Conservation (phyloP, 2,797 vertebrate genomes). For the Furcifer pardalis region DNA sequence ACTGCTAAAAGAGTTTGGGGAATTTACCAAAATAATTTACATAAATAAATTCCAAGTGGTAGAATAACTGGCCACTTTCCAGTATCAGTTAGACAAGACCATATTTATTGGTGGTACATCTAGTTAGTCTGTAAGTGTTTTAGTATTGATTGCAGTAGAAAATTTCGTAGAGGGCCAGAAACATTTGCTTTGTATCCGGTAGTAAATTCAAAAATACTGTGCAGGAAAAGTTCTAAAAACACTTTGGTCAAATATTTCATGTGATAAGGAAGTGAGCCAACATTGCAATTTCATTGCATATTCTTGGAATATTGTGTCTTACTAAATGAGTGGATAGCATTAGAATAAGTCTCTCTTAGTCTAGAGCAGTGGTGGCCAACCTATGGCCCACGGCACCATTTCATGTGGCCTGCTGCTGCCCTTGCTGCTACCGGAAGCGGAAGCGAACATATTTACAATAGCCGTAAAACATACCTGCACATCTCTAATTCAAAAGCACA, state of each 20-base stretch:
- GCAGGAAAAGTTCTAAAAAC: not conserved
- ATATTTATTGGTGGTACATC: not conserved
- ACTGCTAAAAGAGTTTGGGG: no score
- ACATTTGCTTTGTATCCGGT: no score
- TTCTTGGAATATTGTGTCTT: constrained; percentile 17
- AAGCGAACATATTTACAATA: no score
- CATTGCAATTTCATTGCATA: constrained; percentile 3
- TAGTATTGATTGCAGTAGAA: not conserved
- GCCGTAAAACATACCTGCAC: no score
- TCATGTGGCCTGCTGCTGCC: no score
- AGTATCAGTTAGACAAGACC: not conserved
- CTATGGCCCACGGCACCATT: no score
- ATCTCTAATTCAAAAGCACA: not conserved
- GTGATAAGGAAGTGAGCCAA: constrained; percentile 8
- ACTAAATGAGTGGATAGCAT: constrained; percentile 23
- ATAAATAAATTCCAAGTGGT: not conserved
- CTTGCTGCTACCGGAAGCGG: no score
- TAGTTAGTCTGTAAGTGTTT: not conserved
- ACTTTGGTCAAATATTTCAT: constrained; percentile 27
- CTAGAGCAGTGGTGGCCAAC: no score
- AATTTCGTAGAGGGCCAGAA: not conserved
- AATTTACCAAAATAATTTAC: no score
- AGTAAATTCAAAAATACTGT: not conserved
- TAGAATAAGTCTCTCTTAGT: not conserved
- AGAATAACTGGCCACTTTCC: no score